Percentiles rank a stretch among this genome's conserved stretches.
Conservation (phyloP, 2,888 invertebrate genomes). For the Pristionchus maxplancki region DNA sequence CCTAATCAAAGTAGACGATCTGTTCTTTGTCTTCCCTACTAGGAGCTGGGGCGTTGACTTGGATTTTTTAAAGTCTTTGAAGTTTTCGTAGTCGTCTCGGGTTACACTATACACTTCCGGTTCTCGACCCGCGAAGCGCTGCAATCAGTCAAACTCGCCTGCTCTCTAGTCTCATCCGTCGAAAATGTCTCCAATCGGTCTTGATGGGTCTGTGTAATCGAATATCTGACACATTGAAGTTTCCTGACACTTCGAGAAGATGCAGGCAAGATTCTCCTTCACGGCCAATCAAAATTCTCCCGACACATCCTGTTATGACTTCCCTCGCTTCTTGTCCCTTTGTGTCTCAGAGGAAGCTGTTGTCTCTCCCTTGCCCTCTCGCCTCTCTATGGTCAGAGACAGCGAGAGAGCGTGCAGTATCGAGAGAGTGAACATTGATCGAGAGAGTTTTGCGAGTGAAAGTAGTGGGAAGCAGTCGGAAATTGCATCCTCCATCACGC, state of each 20-base stretch:
- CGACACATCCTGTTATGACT: constrained; percentile 29
- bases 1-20: neutral
- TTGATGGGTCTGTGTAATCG: neutral
- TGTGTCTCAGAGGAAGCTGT: neutral
- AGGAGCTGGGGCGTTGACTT: too few species aligned
- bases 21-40: too few species aligned
- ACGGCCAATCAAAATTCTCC: constrained; percentile 12
- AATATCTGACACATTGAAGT: constrained; percentile 13
- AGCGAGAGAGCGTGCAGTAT: too few species aligned
- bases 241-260: neutral
- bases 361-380: too few species aligned
- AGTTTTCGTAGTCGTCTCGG: neutral
- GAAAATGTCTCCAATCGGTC: neutral
- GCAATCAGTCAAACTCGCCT: too few species aligned
- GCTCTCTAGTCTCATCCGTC: too few species aligned
- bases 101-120: neutral
- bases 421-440: too few species aligned
- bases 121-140: neutral
- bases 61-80: neutral
- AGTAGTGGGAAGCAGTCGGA: constrained; percentile 16
- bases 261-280: neutral
- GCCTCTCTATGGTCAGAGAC: too few species aligned
- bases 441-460: neutral
- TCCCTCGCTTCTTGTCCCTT: neutral
- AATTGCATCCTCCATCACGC: constrained; percentile 29